These are phyloP conservation scores for Rhodeus uyekii DNA, from an alignment of 2,797 vertebrate genomes.

Conservation along the genomic window DNA sequence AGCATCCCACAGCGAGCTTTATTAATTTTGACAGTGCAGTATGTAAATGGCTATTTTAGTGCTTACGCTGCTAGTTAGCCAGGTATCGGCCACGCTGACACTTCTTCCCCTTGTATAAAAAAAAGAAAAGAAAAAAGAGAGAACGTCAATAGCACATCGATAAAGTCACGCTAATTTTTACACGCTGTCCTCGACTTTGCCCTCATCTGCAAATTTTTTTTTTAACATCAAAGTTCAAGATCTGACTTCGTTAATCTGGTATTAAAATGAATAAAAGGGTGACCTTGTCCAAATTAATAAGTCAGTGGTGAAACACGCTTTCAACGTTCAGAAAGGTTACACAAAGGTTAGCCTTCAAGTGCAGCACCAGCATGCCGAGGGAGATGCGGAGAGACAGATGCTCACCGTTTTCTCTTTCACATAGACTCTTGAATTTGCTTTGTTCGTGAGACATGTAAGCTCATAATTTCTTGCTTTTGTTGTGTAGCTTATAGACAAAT, in stretches of 20 bases:
- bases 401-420: slow-evolving; percentile 30
- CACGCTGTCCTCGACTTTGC: slow-evolving; percentile 48
- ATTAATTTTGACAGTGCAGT: slow-evolving; percentile 53
- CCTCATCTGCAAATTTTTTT: slow-evolving; percentile 49
- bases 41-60: slow-evolving; percentile 59
- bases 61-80: slow-evolving; percentile 56
- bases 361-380: not conserved
- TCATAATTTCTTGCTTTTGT: not conserved
- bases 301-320: slow-evolving; percentile 73
- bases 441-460: slow-evolving; percentile 6
- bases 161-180: slow-evolving; percentile 58
- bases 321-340: slow-evolving; percentile 74
- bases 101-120: slow-evolving; percentile 49
- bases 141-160: slow-evolving; percentile 59
- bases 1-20: slow-evolving; percentile 41
- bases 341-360: slow-evolving; percentile 71
- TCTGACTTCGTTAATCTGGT: slow-evolving; percentile 69
- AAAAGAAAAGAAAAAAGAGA: slow-evolving; percentile 33
- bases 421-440: slow-evolving; percentile 6
- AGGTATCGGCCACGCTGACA: slow-evolving; percentile 45
- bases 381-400: slow-evolving; percentile 18
- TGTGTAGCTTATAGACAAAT: slow-evolving; percentile 8
- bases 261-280: slow-evolving; percentile 76
- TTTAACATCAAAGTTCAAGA: slow-evolving; percentile 67
- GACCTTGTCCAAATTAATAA: slow-evolving; percentile 80